Evolutionary conservation across 2,888 invertebrate genomes (phyloP).

Genomic region (Orthosia cruda): DNA sequence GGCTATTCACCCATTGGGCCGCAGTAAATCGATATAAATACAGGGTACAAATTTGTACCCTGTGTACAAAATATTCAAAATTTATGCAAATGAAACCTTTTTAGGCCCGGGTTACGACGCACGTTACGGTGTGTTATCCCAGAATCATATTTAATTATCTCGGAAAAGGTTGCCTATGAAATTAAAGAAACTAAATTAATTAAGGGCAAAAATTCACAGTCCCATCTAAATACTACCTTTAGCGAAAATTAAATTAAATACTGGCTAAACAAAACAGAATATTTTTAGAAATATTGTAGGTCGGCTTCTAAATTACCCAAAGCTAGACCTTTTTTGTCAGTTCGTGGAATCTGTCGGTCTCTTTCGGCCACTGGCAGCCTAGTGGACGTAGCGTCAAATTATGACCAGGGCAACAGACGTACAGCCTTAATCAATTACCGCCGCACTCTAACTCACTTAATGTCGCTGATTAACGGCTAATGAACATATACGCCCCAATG

Average conservation of each 20-base stretch:
- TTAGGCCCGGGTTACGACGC: slow-evolving; percentile 14
- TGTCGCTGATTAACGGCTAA: slow-evolving; percentile 47
- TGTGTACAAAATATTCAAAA: slow-evolving; percentile 27
- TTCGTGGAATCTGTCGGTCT: neutral
- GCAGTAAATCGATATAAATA: slow-evolving; percentile 55
- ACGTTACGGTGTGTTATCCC: slow-evolving; percentile 39
- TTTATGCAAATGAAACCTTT: slow-evolving; percentile 66
- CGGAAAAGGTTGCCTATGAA: slow-evolving; percentile 50
- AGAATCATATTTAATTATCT: slow-evolving; percentile 61
- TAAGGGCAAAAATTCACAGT: slow-evolving; percentile 33
- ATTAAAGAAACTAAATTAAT: slow-evolving; percentile 62
- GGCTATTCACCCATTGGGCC: slow-evolving; percentile 27
- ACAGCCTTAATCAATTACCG: slow-evolving; percentile 48
- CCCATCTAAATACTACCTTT: slow-evolving; percentile 35
- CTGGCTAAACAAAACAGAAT: neutral
- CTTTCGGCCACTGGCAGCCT: neutral
- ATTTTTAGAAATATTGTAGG: neutral
- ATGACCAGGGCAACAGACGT: slow-evolving; percentile 34
- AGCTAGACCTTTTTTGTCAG: neutral
- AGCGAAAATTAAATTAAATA: slow-evolving; percentile 39
- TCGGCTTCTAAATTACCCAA: neutral
- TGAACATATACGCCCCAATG: too few relatives aligned
- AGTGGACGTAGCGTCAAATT: slow-evolving; percentile 20
- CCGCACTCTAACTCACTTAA: slow-evolving; percentile 55
- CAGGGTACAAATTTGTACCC: too few relatives aligned